Base-by-base conservation (phyloP, 2,888 invertebrate genomes). In the Nomada lathburiana region DNA sequence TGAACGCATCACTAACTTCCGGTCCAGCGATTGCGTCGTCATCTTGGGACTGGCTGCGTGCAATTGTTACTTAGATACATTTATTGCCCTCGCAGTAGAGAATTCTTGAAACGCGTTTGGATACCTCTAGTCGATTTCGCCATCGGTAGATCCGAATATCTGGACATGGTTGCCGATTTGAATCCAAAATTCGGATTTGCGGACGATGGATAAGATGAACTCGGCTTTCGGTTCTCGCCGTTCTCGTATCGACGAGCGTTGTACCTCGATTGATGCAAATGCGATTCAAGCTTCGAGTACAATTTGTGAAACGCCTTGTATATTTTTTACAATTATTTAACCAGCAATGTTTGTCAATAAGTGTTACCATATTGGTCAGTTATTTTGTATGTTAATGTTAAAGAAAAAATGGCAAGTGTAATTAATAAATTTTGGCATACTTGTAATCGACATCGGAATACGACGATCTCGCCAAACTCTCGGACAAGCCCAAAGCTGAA, bases 391-490 rank as follows among this genome's bases (percentile, higher is more conserved):
- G 7, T 36, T 0, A 36, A 36, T 36, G 0, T 36, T 36, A 36
- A 7, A 36, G 7, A 36, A 36, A 36, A 36, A 7, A 7, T 36
- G 7, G 29, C 7, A 36, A 7, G 7, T 7, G 29, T 0, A 7
- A 36, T 36, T 9, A 36, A 36, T 36, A 36, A 36, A 36, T 36
- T 36, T 36, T 36, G 7, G 36, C 36, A 36, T 47, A 47, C 47
- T 47, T 47, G 47, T 96, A 95, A 87, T 97, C 97, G 0, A 97
- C 96, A 92, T 97, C 97, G 0, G 96, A 96, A 90, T 96, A 95
- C 0, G 97, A 97, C 75, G 96, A 96, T 0, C 96, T 95, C 0
- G 94, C 91, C 75, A 94, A 94, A 72, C 94, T 94, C 82, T 95
- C 95, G 2, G 95, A 95, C 9, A 95, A 93, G 0, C 95, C 95